A percentile compares a stretch with the other conserved stretches of the same genome.
These are phyloP conservation scores for Eumeta japonica DNA, from an alignment of 1,140 invertebrate species.

Conservation along the genomic window DNA sequence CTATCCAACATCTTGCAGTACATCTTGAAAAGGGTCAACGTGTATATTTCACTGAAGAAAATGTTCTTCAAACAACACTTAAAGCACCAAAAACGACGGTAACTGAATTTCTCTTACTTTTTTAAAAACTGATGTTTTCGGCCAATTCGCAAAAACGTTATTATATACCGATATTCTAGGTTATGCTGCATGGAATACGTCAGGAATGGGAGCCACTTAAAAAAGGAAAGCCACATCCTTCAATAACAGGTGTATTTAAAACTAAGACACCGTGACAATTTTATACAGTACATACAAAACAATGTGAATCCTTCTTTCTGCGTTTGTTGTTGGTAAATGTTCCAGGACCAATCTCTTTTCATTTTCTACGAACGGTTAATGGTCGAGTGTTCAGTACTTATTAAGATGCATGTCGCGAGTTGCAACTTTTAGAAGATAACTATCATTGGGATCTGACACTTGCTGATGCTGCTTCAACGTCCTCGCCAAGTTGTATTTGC, in stretches of 20 bases:
- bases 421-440: conserved; percentile 21
- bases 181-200: conserved; percentile 30
- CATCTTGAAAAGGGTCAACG: conserved; percentile 47
- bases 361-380: conserved; percentile 44
- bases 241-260: conserved; percentile 14
- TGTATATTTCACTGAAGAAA: conserved; percentile 36
- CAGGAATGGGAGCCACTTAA: conserved; percentile 20
- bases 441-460: conserved; percentile 28
- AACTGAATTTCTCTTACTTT: conserved; percentile 38
- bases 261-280: conserved; percentile 25
- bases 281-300: conserved; percentile 32
- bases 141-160: conserved; percentile 31
- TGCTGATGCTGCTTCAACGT: conserved; percentile 21
- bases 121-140: conserved; percentile 30
- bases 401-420: conserved; percentile 29
- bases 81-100: conserved; percentile 38
- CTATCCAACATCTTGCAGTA: conserved; percentile 40
- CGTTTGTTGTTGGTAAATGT: too few relatives aligned
- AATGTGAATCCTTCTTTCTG: conserved; percentile 37
- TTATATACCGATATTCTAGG: conserved; percentile 34
- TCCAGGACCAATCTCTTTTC: conserved; percentile 47
- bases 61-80: conserved; percentile 16
- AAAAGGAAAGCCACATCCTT: conserved; percentile 25
- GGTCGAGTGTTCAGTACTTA: conserved; percentile 30
- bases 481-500: conserved; percentile 24